phyloP scores from a whole-genome alignment of 2,797 vertebrate species.

The Emydoidea blandingii region DNA sequence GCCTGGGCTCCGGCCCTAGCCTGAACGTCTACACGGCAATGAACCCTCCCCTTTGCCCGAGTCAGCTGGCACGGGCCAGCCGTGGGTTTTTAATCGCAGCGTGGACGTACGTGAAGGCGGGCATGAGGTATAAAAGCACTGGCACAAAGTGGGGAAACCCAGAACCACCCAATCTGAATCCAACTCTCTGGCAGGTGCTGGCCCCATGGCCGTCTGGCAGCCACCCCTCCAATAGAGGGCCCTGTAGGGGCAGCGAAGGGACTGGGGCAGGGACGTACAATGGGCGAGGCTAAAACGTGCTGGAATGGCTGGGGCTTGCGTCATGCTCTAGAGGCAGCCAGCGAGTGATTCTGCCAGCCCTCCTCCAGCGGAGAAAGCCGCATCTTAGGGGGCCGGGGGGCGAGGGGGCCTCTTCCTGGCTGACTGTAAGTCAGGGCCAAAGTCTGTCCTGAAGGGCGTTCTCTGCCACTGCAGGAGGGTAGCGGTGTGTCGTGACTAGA shows the following conservation, averaged over 20 bases:
- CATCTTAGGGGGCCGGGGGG: too few species aligned
- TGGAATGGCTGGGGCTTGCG: neutral
- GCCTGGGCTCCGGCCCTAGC: too few species aligned
- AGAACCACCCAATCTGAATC: neutral
- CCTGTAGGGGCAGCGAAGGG: too few species aligned
- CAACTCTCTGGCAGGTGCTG: neutral
- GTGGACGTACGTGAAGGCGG: neutral
- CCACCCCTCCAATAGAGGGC: too few species aligned
- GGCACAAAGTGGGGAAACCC: neutral
- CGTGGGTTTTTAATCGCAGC: neutral
- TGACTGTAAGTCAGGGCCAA: neutral
- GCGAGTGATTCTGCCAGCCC: neutral
- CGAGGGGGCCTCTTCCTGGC: neutral
- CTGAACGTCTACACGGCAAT: too few species aligned
- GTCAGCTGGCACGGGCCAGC: neutral
- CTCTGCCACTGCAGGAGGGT: neutral
- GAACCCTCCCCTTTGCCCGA: neutral
- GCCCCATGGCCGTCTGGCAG: too few species aligned
- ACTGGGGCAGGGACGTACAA: neutral
- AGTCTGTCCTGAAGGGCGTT: neutral
- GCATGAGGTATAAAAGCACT: neutral
- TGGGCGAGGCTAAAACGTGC: neutral
- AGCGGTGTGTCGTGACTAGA: neutral
- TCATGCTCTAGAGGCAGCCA: neutral
- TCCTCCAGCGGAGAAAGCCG: too few species aligned